Conservation (phyloP, 1,140 invertebrate genomes). For the Drosophila obscura region DNA sequence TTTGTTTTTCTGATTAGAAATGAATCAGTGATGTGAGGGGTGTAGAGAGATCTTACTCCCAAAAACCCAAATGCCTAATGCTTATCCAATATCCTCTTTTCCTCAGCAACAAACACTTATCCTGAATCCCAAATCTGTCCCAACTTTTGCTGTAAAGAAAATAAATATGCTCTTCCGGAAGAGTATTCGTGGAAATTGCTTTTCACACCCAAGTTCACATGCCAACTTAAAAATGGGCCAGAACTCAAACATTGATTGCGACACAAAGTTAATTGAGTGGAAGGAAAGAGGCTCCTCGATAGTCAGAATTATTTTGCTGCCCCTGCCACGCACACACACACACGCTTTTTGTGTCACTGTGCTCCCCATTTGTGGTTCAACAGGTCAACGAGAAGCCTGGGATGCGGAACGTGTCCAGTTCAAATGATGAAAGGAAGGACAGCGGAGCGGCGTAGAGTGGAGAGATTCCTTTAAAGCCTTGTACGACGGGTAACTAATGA, state of each 20-base stretch:
- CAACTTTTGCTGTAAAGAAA: too few species aligned
- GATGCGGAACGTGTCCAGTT: conserved; percentile 20
- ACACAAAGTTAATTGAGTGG: conserved; percentile 71
- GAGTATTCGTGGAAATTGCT: conserved; percentile 39
- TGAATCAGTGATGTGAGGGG: too few species aligned
- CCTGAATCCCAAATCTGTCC: too few species aligned
- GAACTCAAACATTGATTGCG: conserved; percentile 61
- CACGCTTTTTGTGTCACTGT: not conserved
- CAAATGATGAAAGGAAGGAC: not conserved
- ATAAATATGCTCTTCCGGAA: too few species aligned
- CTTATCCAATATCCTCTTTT: not conserved
- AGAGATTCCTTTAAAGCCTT: too few species aligned
- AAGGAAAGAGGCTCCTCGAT: conserved; percentile 52
- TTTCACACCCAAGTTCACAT: conserved; percentile 35
- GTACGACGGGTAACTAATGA: not conserved
- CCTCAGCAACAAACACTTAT: too few species aligned
- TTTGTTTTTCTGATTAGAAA: too few species aligned
- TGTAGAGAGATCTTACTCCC: too few species aligned
- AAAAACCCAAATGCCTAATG: too few species aligned
- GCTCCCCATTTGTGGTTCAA: conserved; percentile 1
- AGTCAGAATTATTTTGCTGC: conserved; percentile 34
- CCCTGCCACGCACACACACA: not conserved
- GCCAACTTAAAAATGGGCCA: conserved; percentile 33
- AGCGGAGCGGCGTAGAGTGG: too few species aligned
- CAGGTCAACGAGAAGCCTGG: conserved; percentile 1